Evolutionary conservation across 2,888 invertebrate species (phyloP).

Genomic region (Perithous albicinctus): DNA sequence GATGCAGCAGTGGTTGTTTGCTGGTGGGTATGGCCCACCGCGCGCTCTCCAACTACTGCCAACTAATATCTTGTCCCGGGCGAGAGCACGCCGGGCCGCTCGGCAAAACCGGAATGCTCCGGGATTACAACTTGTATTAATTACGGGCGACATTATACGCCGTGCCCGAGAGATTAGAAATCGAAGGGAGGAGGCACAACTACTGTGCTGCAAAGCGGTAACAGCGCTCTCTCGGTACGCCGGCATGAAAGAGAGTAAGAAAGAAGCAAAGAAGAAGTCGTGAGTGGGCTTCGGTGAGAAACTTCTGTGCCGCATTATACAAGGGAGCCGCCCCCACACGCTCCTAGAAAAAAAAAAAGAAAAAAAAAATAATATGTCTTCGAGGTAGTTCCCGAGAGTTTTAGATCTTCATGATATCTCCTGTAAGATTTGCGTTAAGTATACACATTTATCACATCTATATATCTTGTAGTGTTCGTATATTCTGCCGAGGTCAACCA

Average conservation of each 20-base stretch:
- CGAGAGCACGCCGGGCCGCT: slow-evolving; percentile 51
- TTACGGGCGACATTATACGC: slow-evolving; percentile 83
- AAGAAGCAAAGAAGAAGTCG: slow-evolving; percentile 66
- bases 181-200: slow-evolving; percentile 78
- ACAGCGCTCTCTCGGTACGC: slow-evolving; percentile 28
- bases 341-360: slow-evolving; percentile 40
- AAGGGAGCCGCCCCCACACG: slow-evolving; percentile 58
- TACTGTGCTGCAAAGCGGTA: slow-evolving; percentile 57
- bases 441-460: neutral
- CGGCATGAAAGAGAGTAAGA: slow-evolving; percentile 51
- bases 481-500: neutral
- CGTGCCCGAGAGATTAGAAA: slow-evolving; percentile 82
- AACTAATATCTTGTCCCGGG: slow-evolving; percentile 83
- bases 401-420: slow-evolving; percentile 29
- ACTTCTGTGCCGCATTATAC: slow-evolving; percentile 60
- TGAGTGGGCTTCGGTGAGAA: slow-evolving; percentile 68
- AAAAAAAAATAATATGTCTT: too few species aligned
- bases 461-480: neutral
- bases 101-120: slow-evolving; percentile 82
- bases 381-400: slow-evolving; percentile 21
- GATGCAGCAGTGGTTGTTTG: slow-evolving; percentile 50
- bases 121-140: slow-evolving; percentile 84
- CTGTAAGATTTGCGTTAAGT: neutral
- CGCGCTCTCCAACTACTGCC: slow-evolving; percentile 68
- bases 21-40: slow-evolving; percentile 65